These are phyloP conservation scores for Tenebrosternarchus preto DNA, from an alignment of 2,113 vertebrate species.

Conservation along the genomic window DNA sequence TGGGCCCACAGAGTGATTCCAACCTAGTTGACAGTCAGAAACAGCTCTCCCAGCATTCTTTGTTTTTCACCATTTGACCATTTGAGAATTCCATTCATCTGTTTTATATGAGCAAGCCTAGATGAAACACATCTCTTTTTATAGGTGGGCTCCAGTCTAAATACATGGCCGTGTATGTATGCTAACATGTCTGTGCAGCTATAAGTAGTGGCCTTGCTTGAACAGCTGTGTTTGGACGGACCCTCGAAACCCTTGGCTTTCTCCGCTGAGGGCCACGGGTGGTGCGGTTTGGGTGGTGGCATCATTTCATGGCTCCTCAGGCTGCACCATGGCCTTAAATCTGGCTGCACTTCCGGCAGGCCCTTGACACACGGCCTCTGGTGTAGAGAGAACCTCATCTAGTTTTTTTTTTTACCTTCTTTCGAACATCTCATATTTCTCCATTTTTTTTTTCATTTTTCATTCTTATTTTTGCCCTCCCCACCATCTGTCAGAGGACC, in stretches of 20 bases:
- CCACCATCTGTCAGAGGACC: conserved; percentile 37
- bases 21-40: not conserved
- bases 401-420: not conserved
- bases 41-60: not conserved
- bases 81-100: not conserved
- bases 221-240: conserved; percentile 73
- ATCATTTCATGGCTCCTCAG: not conserved
- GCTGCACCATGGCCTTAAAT: not conserved
- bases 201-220: conserved; percentile 38
- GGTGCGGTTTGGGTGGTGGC: conserved; percentile 26
- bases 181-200: not conserved
- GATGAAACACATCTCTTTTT: not conserved
- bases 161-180: not conserved
- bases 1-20: not conserved
- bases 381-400: not conserved
- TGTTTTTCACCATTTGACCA: not conserved
- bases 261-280: conserved; percentile 4
- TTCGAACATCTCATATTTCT: not conserved
- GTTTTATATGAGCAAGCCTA: not conserved
- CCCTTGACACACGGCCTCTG: too few relatives aligned
- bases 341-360: not conserved
- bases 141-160: not conserved
- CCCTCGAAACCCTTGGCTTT: conserved; percentile 66
- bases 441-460: not conserved
- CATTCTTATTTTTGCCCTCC: not conserved